Conservation (phyloP, 2,797 vertebrate species). For the Parauchenoglanis punctatus region DNA sequence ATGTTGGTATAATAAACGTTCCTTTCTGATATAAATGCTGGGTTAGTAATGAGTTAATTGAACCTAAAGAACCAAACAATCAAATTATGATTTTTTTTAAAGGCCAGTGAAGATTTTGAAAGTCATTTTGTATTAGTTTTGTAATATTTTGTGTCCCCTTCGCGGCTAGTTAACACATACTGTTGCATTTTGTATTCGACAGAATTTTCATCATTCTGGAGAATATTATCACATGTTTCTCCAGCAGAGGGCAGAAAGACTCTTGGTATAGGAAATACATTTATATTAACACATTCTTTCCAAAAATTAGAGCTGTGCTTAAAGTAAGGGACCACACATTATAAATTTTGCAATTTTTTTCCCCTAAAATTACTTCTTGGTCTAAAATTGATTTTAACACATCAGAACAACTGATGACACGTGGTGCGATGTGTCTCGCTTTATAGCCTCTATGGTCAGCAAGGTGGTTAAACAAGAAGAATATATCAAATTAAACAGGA, state of each 20-base stretch:
- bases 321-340: neutral
- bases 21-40: conserved; percentile 20
- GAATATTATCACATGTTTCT: neutral
- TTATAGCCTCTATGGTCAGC: neutral
- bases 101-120: neutral
- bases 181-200: conserved; percentile 65
- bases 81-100: neutral
- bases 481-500: neutral
- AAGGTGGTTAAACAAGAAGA: neutral
- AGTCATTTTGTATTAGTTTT: conserved; percentile 70
- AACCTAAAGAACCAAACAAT: neutral
- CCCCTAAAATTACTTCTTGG: neutral
- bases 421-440: neutral
- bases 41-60: conserved; percentile 16
- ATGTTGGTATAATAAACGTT: conserved; percentile 16
- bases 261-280: neutral
- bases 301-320: neutral
- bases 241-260: conserved; percentile 50
- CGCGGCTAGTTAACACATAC: conserved; percentile 77
- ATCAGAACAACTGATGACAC: neutral
- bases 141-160: conserved; percentile 76
- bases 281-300: neutral
- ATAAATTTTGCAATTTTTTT: neutral
- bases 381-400: neutral
- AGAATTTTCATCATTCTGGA: neutral